Base-by-base conservation (phyloP, 2,797 vertebrate genomes). In the Meda fulgida region DNA sequence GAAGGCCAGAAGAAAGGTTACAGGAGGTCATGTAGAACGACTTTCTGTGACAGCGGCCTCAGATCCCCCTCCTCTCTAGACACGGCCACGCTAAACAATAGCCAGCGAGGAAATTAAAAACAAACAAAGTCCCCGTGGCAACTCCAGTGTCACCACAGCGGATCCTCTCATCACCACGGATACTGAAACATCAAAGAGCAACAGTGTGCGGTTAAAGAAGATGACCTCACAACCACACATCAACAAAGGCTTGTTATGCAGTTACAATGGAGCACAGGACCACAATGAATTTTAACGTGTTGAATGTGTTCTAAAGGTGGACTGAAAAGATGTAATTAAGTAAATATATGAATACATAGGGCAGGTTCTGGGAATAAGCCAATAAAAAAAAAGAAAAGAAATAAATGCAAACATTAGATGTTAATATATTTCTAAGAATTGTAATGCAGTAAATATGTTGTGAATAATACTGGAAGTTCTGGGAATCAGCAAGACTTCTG, bases 21-120 rank as follows among this genome's bases (percentile, higher is more conserved):
- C 85, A 91, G 92, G 94, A 92, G 92, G 91, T 92, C 94, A 89
- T 89, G 93, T 93, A 95, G 92, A 95, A 92, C 92, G 29, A 92
- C 91, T 92, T 92, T 90, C 91, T 89, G 88, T 92, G 92, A 90
- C 94, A 96, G 94, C 90, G 86, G 91, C 95, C 93, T 96, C 94
- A 94, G 93, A 93, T 92, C 91, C 87, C 95, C 89, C 89, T 8
- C 63, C 66, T 84, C 75, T 69, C 73, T 69, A 86, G 92, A 90
- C 94, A 91, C 91, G 91, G 93, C 91, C 93, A 93, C 90, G 90
- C 87, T 91, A 92, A 90, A 92, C 91, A 93, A 93, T 91, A 94
- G 94, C 93, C 94, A 94, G 93, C 93, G 89, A 94, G 92, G 93
- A 93, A 85, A 86, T 88, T 76, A 88, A 89, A 89, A 81, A 88